Conservation (phyloP, 2,797 vertebrate species). For the Hirundo rustica region DNA sequence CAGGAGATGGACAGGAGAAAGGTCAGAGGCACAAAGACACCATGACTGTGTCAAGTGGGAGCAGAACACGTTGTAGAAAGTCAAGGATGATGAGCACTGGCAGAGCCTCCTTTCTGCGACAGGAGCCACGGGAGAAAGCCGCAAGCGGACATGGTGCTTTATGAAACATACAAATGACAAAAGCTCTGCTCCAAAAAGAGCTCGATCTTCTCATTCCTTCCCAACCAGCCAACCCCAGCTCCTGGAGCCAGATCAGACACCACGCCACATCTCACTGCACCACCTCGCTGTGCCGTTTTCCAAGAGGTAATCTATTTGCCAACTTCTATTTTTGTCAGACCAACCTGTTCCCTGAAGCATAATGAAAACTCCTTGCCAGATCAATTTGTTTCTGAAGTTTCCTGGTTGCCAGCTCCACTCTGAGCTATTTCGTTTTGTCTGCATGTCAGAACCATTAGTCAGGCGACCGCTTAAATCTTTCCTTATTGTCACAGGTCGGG, state of each 20-base stretch:
- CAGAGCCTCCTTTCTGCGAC: neutral
- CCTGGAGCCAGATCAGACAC: conserved; percentile 8
- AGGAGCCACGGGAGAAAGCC: neutral
- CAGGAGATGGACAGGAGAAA: neutral
- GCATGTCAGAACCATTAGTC: conserved; percentile 55
- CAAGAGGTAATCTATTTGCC: conserved; percentile 49
- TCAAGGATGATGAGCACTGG: neutral
- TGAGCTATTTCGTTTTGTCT: conserved; percentile 39
- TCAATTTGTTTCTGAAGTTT: conserved; percentile 61
- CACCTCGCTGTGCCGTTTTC: neutral
- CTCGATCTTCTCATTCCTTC: neutral
- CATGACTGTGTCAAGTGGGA: accelerated
- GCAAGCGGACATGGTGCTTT: neutral
- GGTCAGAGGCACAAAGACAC: neutral
- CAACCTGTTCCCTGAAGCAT: conserved; percentile 63
- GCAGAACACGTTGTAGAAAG: neutral
- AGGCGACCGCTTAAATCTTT: conserved; percentile 3
- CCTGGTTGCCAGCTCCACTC: conserved; percentile 52
- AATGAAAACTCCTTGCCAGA: conserved; percentile 64
- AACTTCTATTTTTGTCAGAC: conserved; percentile 64
- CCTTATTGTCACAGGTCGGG: neutral
- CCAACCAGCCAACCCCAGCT: neutral
- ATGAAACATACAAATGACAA: neutral
- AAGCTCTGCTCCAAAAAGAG: conserved; percentile 9
- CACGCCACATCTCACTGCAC: neutral